Evolutionary conservation across 2,113 vertebrate genomes (phyloP).

Genomic region (Collichthys lucidus): DNA sequence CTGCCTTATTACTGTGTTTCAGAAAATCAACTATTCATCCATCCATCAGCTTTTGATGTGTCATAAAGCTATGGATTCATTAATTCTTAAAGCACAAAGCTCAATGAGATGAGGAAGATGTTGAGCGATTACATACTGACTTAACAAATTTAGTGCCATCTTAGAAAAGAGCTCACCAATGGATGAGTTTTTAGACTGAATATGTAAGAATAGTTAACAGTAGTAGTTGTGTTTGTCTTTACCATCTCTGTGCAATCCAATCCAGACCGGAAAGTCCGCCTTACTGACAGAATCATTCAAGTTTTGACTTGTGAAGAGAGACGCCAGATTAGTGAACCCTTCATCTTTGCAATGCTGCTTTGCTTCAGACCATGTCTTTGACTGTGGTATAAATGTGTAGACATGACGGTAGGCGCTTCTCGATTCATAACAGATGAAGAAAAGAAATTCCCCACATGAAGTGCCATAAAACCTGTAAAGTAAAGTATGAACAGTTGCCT

Average conservation of each 20-base stretch:
- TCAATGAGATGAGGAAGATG: not conserved
- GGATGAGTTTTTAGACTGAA: not conserved
- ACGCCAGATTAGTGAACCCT: fast-evolving
- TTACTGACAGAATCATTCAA: fast-evolving
- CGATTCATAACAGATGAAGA: not conserved
- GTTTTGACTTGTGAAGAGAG: fast-evolving
- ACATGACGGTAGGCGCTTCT: fast-evolving
- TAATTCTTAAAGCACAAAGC: not conserved
- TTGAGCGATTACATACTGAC: not conserved
- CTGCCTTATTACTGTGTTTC: not conserved
- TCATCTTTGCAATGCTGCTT: fast-evolving
- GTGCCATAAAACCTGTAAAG: not conserved
- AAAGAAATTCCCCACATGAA: fast-evolving
- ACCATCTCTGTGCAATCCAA: conserved; percentile 47
- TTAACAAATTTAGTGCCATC: not conserved
- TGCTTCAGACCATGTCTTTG: conserved; percentile 10
- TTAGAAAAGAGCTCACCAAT: not conserved
- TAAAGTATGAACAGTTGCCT: not conserved
- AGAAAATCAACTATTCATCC: not conserved
- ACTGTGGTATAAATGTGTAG: not conserved
- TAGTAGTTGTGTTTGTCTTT: not conserved
- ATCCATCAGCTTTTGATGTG: not conserved
- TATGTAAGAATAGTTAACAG: not conserved
- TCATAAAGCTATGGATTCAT: not conserved
- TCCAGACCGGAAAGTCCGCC: conserved; percentile 47